Evolutionary conservation across 2,888 invertebrate species (phyloP), one percentile per base, ranked within the genome.

Genomic region (Dicyrtoma fusca): DNA sequence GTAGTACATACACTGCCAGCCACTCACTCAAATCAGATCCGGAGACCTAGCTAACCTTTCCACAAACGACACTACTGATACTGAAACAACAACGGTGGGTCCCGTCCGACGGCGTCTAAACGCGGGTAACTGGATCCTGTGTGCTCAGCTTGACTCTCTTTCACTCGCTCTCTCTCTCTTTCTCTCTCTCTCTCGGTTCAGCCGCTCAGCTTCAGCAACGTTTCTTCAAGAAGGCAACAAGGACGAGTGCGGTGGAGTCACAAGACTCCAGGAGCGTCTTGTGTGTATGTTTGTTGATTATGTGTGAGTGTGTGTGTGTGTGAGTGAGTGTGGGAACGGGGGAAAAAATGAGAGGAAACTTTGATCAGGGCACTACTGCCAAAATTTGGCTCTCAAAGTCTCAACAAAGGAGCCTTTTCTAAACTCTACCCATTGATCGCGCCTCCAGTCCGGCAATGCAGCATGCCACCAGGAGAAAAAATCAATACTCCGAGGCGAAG

Each of bases 391-490:
- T 34, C 1, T 34, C 34, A 42, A 61, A 61, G 59, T 59, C 61
- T 34, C 34, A 61, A 61, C 42, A 5, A 61, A 42, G 61, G 42
- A 61, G 61, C n/a, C 34, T 61, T 21, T 59, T 53, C 34, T 34
- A 26, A n/a, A 61, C 61, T 19, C 34, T 42, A 61, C 61, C 42
- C 61, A 61, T 61, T 61, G 61, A 61, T 61, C 61, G 61, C 34
- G 61, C 42, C 42, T 61, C 42, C 61, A 61, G 61, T 61, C 61
- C 61, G 61, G 61, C 61, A 61, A 61, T 53, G 53, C 61, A 61
- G 61, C 61, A 61, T 19, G 42, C 61, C 61, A 26, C 8, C 17
- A 34, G 61, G 42, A 61, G n/a, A n/a, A n/a, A n/a, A 61, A 61
- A 61, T 61, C 61, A 34, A 61, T 61, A 61, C n/a, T 61, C 42